A percentile compares a stretch with the other conserved stretches of the same genome.
Evolutionary conservation across 2,113 vertebrate species (phyloP).

Genomic region (Ochotona curzoniae): DNA sequence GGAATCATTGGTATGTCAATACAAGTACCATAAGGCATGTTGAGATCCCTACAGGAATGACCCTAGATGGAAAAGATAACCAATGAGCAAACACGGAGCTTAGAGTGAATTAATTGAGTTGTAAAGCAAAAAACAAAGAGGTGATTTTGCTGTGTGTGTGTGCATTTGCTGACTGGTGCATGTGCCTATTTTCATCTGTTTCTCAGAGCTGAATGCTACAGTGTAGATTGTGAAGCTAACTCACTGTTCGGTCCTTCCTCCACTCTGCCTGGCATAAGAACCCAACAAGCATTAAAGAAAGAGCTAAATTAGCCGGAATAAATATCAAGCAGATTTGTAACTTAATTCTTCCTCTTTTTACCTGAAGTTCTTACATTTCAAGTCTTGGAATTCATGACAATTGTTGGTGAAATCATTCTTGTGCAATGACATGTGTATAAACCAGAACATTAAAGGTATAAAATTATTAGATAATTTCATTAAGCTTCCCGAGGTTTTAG

Average conservation of each 20-base stretch:
- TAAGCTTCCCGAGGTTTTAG: conserved; percentile 7
- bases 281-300: background rate
- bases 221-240: no score
- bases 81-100: background rate
- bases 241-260: background rate
- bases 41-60: background rate
- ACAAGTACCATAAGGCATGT: no score
- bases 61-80: background rate
- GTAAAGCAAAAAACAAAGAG: background rate
- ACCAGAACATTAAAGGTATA: conserved; percentile 20
- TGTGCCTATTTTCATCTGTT: background rate
- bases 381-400: conserved; percentile 47
- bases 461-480: conserved; percentile 53
- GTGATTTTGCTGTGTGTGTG: fast-evolving
- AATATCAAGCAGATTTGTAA: background rate
- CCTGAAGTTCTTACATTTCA: conserved; percentile 14
- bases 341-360: conserved; percentile 29
- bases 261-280: background rate
- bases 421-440: conserved; percentile 5
- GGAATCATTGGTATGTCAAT: background rate
- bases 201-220: background rate
- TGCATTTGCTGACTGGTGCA: background rate
- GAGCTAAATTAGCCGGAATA: background rate
- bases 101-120: background rate
- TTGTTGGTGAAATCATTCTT: conserved; percentile 37